A percentile compares a stretch with the other conserved stretches of the same genome.
These are phyloP conservation scores for Microchrysa polita DNA, from an alignment of 2,888 invertebrate genomes.

Conservation along the genomic window DNA sequence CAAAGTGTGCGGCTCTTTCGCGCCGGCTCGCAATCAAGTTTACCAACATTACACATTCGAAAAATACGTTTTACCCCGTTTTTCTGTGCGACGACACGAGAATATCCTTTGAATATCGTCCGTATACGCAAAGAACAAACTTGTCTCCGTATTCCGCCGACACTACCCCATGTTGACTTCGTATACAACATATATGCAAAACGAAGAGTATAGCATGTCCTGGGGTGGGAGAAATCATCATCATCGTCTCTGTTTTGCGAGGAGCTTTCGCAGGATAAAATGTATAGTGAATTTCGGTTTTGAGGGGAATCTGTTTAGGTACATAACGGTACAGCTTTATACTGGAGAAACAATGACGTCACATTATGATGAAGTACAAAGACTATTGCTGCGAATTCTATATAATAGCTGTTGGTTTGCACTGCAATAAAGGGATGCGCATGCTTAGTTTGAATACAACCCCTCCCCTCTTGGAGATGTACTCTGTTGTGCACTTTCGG, in stretches of 20 bases:
- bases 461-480: neutral
- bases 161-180: neutral
- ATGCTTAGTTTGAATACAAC: neutral
- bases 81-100: too few species aligned
- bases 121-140: neutral
- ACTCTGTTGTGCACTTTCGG: neutral
- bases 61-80: conserved; percentile 23
- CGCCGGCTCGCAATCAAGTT: conserved; percentile 28
- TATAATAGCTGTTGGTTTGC: conserved; percentile 14
- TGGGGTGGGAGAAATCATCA: conserved; percentile 2
- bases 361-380: conserved; percentile 31
- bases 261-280: conserved; percentile 11
- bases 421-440: conserved; percentile 46
- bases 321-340: conserved; percentile 18
- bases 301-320: neutral
- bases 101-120: neutral
- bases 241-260: too few species aligned
- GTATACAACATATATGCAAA: neutral
- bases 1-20: neutral
- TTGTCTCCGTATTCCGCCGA: too few species aligned
- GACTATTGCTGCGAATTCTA: neutral
- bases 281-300: neutral
- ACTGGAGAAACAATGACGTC: conserved; percentile 45
- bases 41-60: conserved; percentile 23
- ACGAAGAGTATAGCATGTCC: too few species aligned